These are phyloP conservation scores for Serripes groenlandicus DNA, from an alignment of 2,888 invertebrate genomes.

Conservation along the genomic window DNA sequence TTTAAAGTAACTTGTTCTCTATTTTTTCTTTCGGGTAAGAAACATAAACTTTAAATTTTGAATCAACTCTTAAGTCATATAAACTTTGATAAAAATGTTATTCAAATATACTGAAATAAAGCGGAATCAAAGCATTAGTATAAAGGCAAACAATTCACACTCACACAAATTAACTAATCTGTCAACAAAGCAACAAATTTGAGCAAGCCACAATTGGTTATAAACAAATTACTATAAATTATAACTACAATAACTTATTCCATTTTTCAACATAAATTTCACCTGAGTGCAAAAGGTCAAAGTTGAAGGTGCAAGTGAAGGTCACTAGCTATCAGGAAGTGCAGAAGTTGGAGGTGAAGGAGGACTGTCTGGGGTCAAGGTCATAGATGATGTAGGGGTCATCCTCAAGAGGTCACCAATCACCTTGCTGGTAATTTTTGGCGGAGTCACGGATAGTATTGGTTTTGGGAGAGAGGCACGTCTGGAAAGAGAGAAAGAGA, in stretches of 20 bases:
- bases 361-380: constrained; percentile 31
- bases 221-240: too few species aligned
- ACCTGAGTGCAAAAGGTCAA: constrained; percentile 50
- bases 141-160: too few species aligned
- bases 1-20: too few species aligned
- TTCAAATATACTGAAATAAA: too few species aligned
- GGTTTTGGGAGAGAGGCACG: constrained; percentile 72
- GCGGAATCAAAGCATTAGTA: too few species aligned
- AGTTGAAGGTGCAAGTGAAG: constrained; percentile 49
- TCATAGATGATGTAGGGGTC: constrained; percentile 48
- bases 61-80: too few species aligned
- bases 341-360: constrained; percentile 61
- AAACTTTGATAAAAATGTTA: too few species aligned
- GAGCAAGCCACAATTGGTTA: too few species aligned
- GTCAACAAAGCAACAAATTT: too few species aligned
- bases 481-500: constrained; percentile 60
- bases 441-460: constrained; percentile 75
- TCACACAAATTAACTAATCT: too few species aligned
- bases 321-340: constrained; percentile 66
- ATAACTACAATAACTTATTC: background rate
- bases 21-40: too few species aligned
- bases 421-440: constrained; percentile 78
- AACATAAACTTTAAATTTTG: too few species aligned
- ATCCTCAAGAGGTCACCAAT: constrained; percentile 75
- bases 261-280: constrained; percentile 26